Evolutionary conservation across 2,797 vertebrate genomes (phyloP), one percentile per base, ranked within the genome.

Genomic region (Lacerta bilineata): DNA sequence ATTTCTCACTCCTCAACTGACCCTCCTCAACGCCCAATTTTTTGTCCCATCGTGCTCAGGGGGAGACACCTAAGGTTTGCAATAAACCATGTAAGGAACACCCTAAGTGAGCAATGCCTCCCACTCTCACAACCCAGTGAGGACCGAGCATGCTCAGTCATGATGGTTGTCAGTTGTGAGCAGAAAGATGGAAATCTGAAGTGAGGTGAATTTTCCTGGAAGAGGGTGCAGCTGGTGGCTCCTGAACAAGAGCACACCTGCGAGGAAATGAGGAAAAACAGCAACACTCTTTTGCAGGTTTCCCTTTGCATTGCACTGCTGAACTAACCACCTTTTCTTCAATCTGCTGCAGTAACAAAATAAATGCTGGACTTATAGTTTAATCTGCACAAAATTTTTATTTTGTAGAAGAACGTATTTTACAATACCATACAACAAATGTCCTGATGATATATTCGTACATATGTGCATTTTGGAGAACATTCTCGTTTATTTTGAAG

Each of bases 301-400:
- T 23, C 23, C 2, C 61, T 66, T 9, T 39, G 23, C 27, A 23
- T 39, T 15, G 25, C 36, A 13, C 11, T 3, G 5, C 69, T 84
- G 68, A 72, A 50, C 8, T 33, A 55, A 74, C 18, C 33, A 8
- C 3, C 13, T n/a, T 75, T 76, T 39, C 20, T 33, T 17, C 18
- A 46, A 25, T 0, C 61, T 5, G 50, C 18, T 78, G 17, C 11
- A 78, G 8, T 64, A 82, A 87, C 33, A 76, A 79, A 84, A 79
- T 2, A 20, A 27, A 61, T 23, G 4, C 11, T 43, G 66, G 64
- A 61, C 15, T 71, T 46, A 17, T 18, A 43, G 20, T 72, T 41
- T 43, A 83, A 87, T 79, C 33, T 50, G 17, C 27, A 41, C 20
- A 61, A 75, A 4, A 75, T 61, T 50, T 96, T 95, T 95, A 95